A percentile compares a stretch with the other conserved stretches of the same genome.
Conservation (phyloP, 1,140 invertebrate species). For the Penaeus japonicus region DNA sequence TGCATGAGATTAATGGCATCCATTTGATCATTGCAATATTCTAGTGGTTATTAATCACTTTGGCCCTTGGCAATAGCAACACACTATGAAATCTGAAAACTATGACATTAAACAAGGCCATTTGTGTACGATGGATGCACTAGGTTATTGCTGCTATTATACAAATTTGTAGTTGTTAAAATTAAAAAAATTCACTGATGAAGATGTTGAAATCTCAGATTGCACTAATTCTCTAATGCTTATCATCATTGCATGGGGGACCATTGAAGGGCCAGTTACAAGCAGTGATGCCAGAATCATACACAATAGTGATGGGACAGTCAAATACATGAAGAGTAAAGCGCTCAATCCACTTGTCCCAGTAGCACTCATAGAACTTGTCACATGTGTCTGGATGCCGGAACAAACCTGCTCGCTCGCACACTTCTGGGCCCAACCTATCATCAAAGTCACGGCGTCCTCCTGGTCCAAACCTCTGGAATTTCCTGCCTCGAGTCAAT, state of each 20-base stretch:
- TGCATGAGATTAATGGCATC: too few species aligned
- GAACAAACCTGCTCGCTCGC: slow-evolving; percentile 81
- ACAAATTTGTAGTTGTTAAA: background rate
- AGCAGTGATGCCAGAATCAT: slow-evolving; percentile 77
- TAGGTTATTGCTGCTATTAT: too few species aligned
- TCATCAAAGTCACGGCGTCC: slow-evolving; percentile 63
- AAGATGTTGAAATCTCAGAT: background rate
- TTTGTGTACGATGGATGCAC: too few species aligned
- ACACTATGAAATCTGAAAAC: too few species aligned
- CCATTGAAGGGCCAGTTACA: slow-evolving; percentile 86
- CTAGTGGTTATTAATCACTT: too few species aligned
- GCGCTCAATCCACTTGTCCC: slow-evolving; percentile 80
- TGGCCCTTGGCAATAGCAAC: too few species aligned
- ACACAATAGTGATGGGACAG: slow-evolving; percentile 80
- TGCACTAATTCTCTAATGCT: background rate
- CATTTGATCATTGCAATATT: too few species aligned
- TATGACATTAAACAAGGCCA: too few species aligned
- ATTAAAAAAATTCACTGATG: background rate
- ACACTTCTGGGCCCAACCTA: slow-evolving; percentile 71
- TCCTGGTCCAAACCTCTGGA: slow-evolving; percentile 60
- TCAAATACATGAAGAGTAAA: slow-evolving; percentile 82
- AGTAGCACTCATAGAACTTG: slow-evolving; percentile 85
- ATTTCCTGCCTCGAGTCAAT: slow-evolving; percentile 24
- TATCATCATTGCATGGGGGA: slow-evolving; percentile 70
- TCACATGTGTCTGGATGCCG: slow-evolving; percentile 83